Evolutionary conservation across 2,797 vertebrate species (phyloP), one percentile per base, ranked within the genome.

Genomic region (Chelon auratus): DNA sequence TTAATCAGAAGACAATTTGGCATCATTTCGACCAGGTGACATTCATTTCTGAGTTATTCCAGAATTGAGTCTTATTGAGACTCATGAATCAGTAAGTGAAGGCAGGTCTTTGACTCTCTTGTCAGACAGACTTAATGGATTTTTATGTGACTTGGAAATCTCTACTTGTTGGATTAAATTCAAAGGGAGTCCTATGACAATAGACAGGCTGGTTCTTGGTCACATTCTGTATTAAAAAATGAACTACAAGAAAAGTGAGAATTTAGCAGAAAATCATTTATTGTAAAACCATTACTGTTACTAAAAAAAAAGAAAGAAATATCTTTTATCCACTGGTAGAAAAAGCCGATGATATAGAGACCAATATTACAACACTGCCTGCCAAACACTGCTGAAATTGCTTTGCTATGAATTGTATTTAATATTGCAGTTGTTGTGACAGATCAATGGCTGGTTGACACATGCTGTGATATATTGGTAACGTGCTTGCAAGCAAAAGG

Each of bases 401-500:
- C 66, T 80, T 62, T 72, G 26, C 66, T 42, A 1, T 64, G 52
- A 58, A 40, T 67, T 72, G 53, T 52, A 51, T 78, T 56, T 57
- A 75, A 54, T 53, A 67, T n/a, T 52, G 68, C 39, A 36, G 52
- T 56, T 71, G 66, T 14, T 51, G 48, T 67, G 68, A 75, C 64
- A 42, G 68, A 82, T 84, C 81, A 50, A 75, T 80, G 55, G 40
- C 14, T 22, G 33, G 10, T 5, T 51, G 20, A 72, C 75, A 62
- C 40, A 62, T 7, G 33, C 53, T 68, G 72, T 72, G 70, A 75
- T 65, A 24, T 74, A 69, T 65, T 45, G 36, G 50, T 65, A 70
- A 78, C 81, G 64, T 57, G 55, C 56, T 64, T 42, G n/a, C 50
- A 63, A 72, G 69, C 52, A 61, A 58, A 86, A 86, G 82, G 83